These are phyloP conservation scores for Megathymus violae DNA, from an alignment of 1,140 invertebrate genomes.

Conservation along the genomic window DNA sequence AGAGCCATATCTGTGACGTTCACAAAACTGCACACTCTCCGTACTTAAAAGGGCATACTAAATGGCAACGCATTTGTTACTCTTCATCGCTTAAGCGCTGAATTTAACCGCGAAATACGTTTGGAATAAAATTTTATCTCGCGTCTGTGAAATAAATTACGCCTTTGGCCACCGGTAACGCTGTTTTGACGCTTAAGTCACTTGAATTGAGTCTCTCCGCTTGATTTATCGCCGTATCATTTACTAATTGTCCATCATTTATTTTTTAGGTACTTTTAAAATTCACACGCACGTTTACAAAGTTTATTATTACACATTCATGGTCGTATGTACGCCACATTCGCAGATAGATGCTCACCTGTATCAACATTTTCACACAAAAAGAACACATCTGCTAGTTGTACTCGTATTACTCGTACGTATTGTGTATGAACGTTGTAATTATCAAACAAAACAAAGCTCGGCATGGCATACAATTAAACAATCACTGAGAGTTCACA, in stretches of 20 bases:
- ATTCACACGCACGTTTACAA: conserved; percentile 19
- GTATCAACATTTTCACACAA: conserved; percentile 9
- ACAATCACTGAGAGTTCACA: conserved; percentile 57
- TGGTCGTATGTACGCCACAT: too few species aligned
- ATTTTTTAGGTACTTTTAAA: conserved; percentile 9
- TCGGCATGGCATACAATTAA: conserved; percentile 58
- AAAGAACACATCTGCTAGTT: conserved; percentile 36
- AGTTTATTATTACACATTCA: conserved; percentile 18
- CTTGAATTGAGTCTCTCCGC: conserved; percentile 48
- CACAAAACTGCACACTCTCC: conserved; percentile 18
- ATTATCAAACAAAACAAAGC: conserved; percentile 58
- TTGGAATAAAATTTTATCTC: conserved; percentile 41
- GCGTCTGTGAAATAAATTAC: conserved; percentile 41
- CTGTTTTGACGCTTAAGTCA: conserved; percentile 48
- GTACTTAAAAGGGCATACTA: conserved; percentile 33
- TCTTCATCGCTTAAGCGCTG: conserved; percentile 31
- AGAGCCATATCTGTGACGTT: conserved; percentile 20
- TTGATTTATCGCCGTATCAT: conserved; percentile 47
- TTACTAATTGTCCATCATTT: conserved; percentile 52
- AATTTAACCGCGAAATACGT: conserved; percentile 42
- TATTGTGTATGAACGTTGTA: conserved; percentile 21
- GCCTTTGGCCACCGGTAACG: conserved; percentile 42
- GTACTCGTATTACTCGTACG: too few species aligned
- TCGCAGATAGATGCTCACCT: conserved; percentile 14
- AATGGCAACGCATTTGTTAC: conserved; percentile 39